Base-by-base conservation (phyloP, 2,113 vertebrate genomes). In the Nothoprocta pentlandii region DNA sequence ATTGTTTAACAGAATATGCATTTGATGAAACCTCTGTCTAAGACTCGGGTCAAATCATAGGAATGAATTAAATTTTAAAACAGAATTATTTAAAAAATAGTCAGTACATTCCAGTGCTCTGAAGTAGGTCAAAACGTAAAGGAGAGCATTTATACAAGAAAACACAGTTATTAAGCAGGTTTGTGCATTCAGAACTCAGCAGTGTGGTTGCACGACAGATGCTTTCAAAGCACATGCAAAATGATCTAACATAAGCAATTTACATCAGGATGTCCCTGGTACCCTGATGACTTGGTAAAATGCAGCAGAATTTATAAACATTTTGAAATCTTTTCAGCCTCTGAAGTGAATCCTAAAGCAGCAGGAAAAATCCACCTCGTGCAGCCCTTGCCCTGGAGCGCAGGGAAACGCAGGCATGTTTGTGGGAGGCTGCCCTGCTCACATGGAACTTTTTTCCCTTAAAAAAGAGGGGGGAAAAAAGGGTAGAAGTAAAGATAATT, bases 151-250 rank as follows among this genome's bases (percentile, higher is more conserved):
- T 92, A 56, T 22, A 6, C 23, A 59, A 69, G 21, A 36, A 47
- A 69, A 83, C 67, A 17, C 64, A 73, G 16, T 80, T 87, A 77
- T 82, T 86, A 88, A 90, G 89, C 78, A 56, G 59, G 56, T 86
- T 47, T 68, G 75, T 70, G 66, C 93, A 92, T 85, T 66, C 25
- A 34, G 15, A 76, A 77, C 59, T 87, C 76, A 86, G 79, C 87
- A 78, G 83, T 90, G 44, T 54, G 74, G n/a, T 79, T 59, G 53
- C 34, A 76, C 73, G 14, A 26, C 79, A 91, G 89, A 59, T 85
- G 68, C 46, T 79, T 91, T 85, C 78, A 64, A 77, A 87, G 13
- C 81, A 16, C 53, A 66, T 85, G 86, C 90, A 70, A 73, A 94
- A 59, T 41, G 79, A 81, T 61, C 10, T 64, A 84, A 59, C 20